A percentile compares a stretch with the other conserved stretches of the same genome.
phyloP scores from a whole-genome alignment of 2,888 invertebrate genomes.

The Scaeva pyrastri region DNA sequence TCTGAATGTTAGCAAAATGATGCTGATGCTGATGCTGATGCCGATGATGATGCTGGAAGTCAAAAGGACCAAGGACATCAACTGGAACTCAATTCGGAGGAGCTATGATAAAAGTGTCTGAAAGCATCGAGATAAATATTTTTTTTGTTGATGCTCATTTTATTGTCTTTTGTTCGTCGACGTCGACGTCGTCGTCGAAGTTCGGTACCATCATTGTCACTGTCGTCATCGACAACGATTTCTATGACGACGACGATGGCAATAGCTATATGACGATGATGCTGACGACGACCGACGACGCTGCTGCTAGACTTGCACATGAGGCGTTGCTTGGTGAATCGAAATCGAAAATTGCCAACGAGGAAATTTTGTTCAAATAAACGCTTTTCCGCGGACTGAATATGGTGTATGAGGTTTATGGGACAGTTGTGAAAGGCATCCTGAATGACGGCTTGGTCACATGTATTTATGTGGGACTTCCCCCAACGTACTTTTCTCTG shows the following conservation, averaged over 20 bases:
- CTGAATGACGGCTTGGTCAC: conserved; percentile 45
- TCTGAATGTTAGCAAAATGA: conserved; percentile 12
- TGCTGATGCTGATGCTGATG: conserved; percentile 12
- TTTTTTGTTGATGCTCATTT: conserved; percentile 54
- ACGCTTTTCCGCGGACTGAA: conserved; percentile 59
- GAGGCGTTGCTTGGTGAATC: conserved; percentile 22
- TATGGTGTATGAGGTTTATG: conserved; percentile 3
- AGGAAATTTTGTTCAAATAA: conserved; percentile 57
- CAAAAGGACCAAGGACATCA: conserved; percentile 57
- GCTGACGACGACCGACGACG: conserved; percentile 7
- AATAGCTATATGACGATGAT: conserved; percentile 2
- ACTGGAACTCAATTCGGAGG: conserved; percentile 67
- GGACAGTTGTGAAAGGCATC: conserved; percentile 47
- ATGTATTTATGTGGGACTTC: conserved; percentile 30
- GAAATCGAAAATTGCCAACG: conserved; percentile 64
- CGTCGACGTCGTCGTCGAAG: neutral
- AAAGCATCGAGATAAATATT: conserved; percentile 73
- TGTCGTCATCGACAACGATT: conserved; percentile 12
- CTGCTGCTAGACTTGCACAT: neutral
- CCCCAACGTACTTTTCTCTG: conserved; percentile 2
- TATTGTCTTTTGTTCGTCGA: conserved; percentile 66
- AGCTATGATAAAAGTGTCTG: conserved; percentile 69
- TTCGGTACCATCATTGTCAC: conserved; percentile 16
- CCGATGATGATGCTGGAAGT: conserved; percentile 27
- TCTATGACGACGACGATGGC: neutral